Evolutionary conservation across 1,140 invertebrate genomes (phyloP).

Genomic region (Drosophila oshimai): DNA sequence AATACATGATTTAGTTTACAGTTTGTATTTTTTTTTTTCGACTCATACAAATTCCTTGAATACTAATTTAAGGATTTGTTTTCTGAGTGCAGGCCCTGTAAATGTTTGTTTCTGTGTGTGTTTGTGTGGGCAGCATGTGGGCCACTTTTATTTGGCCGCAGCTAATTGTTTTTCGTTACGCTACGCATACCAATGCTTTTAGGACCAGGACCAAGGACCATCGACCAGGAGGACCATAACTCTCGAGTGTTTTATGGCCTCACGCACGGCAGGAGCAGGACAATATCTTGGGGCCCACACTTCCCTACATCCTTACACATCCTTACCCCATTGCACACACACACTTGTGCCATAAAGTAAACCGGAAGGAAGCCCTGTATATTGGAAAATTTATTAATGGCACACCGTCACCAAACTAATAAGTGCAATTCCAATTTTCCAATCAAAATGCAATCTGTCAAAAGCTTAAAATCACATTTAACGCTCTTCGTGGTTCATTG

Average conservation of each 20-base stretch:
- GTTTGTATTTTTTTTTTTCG: no score
- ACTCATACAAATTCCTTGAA: no score
- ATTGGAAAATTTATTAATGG: slow-evolving; percentile 74
- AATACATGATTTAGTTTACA: no score
- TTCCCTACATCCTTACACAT: slow-evolving; percentile 33
- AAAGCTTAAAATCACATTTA: slow-evolving; percentile 51
- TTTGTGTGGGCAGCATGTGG: background rate
- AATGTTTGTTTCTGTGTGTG: background rate
- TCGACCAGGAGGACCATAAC: slow-evolving; percentile 68
- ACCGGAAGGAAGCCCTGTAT: slow-evolving; percentile 56
- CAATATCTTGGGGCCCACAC: slow-evolving; percentile 65
- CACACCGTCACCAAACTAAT: slow-evolving; percentile 13
- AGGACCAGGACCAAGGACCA: no score
- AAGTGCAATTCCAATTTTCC: slow-evolving; percentile 25
- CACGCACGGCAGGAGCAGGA: slow-evolving; percentile 76
- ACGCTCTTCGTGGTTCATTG: slow-evolving; percentile 43
- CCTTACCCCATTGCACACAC: background rate
- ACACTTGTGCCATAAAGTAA: slow-evolving; percentile 69
- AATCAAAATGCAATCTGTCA: slow-evolving; percentile 37
- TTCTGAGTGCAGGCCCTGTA: no score
- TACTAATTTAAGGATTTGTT: no score
- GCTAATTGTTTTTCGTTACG: slow-evolving; percentile 79
- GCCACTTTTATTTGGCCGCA: slow-evolving; percentile 72
- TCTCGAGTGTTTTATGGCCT: slow-evolving; percentile 73
- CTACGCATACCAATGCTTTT: slow-evolving; percentile 79